Evolutionary conservation across 2,888 invertebrate species (phyloP).

Genomic region (Rhagophthalmus giganteus): DNA sequence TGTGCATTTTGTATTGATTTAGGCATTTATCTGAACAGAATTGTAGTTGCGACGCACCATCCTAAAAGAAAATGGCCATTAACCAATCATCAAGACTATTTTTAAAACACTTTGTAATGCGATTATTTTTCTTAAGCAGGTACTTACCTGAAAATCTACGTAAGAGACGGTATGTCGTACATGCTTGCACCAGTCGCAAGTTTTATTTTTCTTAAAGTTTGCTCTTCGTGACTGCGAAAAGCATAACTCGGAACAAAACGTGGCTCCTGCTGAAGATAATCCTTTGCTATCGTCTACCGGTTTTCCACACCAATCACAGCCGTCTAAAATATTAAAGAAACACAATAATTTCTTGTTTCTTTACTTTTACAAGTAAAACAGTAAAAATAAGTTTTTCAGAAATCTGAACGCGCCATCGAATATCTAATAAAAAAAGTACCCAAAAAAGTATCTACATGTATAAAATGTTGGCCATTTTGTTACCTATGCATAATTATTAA

Average conservation of each 20-base stretch:
- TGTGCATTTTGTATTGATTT: slow-evolving; percentile 96
- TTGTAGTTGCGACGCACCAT: slow-evolving; percentile 87
- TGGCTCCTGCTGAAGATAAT: slow-evolving; percentile 55
- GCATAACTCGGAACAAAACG: slow-evolving; percentile 86
- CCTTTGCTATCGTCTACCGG: slow-evolving; percentile 61
- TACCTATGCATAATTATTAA: too few species aligned
- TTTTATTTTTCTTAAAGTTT: slow-evolving; percentile 87
- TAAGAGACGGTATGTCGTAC: slow-evolving; percentile 88
- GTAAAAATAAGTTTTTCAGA: too few species aligned
- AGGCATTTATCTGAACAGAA: slow-evolving; percentile 92
- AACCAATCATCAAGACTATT: too few species aligned
- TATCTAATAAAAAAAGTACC: too few species aligned
- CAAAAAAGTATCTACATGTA: too few species aligned
- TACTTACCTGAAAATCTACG: slow-evolving; percentile 74
- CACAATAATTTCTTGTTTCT: background rate
- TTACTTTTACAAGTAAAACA: too few species aligned
- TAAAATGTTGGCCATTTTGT: too few species aligned
- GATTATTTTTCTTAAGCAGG: too few species aligned
- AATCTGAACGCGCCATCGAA: too few species aligned
- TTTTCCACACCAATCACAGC: slow-evolving; percentile 78
- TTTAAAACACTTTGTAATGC: too few species aligned
- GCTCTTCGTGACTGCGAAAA: slow-evolving; percentile 88
- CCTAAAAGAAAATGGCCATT: slow-evolving; percentile 62
- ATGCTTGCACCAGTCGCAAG: slow-evolving; percentile 93
- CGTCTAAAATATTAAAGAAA: slow-evolving; percentile 47